These are phyloP conservation scores for Numida meleagris DNA, from an alignment of 2,113 vertebrate species.

Conservation along the genomic window DNA sequence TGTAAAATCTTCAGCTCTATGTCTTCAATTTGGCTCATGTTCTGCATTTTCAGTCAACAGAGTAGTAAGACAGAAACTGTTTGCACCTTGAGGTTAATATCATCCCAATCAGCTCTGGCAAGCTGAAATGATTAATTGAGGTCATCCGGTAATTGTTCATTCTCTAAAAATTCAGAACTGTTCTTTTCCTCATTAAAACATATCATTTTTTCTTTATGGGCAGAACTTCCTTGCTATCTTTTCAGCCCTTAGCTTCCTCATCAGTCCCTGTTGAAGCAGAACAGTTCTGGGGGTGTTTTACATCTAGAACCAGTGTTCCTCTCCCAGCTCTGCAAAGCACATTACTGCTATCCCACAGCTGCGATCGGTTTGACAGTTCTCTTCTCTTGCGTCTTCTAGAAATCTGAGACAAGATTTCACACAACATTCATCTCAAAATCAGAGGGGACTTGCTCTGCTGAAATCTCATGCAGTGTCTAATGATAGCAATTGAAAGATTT, in stretches of 20 bases:
- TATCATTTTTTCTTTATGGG: not conserved
- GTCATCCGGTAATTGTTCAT: not conserved
- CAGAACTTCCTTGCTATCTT: not conserved
- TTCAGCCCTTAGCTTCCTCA: not conserved
- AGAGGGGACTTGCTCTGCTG: not conserved
- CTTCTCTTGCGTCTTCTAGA: not conserved
- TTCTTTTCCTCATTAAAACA: not conserved
- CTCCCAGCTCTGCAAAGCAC: not conserved
- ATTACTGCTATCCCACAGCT: not conserved
- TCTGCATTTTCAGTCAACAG: not conserved
- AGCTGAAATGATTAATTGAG: not conserved
- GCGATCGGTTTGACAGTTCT: not conserved
- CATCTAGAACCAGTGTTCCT: not conserved
- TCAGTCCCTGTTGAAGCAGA: not conserved
- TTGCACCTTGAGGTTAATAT: not conserved
- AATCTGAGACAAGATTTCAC: not conserved
- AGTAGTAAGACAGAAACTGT: not conserved
- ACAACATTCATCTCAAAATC: not conserved
- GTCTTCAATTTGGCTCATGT: not conserved
- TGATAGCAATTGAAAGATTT: not conserved
- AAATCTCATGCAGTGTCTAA: not conserved
- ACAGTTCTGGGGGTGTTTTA: not conserved
- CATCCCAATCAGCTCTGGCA: not conserved
- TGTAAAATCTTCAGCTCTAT: not conserved
- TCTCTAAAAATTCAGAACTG: not conserved